These are phyloP conservation scores for Meloidogyne hapla DNA, from an alignment of 1,140 invertebrate genomes.

Conservation along the genomic window DNA sequence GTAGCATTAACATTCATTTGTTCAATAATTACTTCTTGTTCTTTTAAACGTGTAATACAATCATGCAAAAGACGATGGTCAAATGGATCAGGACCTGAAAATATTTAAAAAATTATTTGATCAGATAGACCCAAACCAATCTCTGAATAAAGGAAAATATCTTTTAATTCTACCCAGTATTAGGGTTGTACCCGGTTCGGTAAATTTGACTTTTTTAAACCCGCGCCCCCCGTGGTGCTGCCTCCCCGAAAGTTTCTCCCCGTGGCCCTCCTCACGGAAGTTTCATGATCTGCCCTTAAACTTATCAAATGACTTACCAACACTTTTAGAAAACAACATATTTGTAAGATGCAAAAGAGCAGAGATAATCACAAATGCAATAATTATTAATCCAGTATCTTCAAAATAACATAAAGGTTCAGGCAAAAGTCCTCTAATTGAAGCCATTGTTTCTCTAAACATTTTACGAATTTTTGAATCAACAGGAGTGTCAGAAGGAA, in stretches of 20 bases:
- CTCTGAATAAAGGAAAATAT: too few species aligned
- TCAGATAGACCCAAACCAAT: too few species aligned
- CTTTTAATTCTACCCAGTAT: too few species aligned
- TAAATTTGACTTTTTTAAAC: too few species aligned
- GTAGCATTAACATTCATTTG: slow-evolving; percentile 13
- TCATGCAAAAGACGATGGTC: slow-evolving; percentile 33
- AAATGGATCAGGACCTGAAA: slow-evolving; percentile 27
- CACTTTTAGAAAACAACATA: slow-evolving; percentile 23
- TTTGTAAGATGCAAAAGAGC: slow-evolving; percentile 31
- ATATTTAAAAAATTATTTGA: slow-evolving; percentile 22
- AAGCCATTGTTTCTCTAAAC: slow-evolving; percentile 13
- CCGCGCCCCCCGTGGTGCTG: too few species aligned
- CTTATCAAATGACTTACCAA: not conserved
- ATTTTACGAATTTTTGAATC: slow-evolving; percentile 19
- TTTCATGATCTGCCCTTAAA: too few species aligned
- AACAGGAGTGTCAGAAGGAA: not conserved
- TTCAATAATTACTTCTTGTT: slow-evolving; percentile 33
- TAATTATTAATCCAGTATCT: slow-evolving; percentile 30
- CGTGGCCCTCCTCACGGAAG: too few species aligned
- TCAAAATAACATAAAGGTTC: slow-evolving; percentile 33
- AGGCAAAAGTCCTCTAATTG: slow-evolving; percentile 11
- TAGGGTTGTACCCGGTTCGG: too few species aligned
- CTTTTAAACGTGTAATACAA: slow-evolving; percentile 38
- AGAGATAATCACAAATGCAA: slow-evolving; percentile 23
- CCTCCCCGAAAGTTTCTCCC: too few species aligned